Evolutionary conservation across 2,113 vertebrate genomes (phyloP).

Genomic region (Empidonax alnorum): DNA sequence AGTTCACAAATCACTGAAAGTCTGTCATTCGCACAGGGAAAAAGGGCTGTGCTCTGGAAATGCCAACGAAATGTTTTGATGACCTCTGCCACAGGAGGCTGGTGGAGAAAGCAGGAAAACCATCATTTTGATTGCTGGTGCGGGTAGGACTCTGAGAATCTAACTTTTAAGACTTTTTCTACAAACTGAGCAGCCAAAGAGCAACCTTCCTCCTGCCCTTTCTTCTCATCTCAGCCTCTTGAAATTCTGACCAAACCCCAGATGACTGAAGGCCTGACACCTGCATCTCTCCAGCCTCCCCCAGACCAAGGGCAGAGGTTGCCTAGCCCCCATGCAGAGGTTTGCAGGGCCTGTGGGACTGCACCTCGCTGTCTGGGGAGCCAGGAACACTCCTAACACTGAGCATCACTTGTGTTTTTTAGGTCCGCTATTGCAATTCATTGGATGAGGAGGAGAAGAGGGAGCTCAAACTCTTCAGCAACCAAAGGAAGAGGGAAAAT

Average conservation of each 20-base stretch:
- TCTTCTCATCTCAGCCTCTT: not conserved
- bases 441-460: constrained; percentile 97
- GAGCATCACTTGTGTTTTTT: not conserved
- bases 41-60: not conserved
- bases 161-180: not conserved
- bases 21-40: not conserved
- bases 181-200: not conserved
- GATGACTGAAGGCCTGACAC: not conserved
- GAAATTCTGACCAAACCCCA: not conserved
- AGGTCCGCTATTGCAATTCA: constrained; percentile 96
- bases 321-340: not conserved
- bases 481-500: constrained; percentile 94
- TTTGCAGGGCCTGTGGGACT: not conserved
- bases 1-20: not conserved
- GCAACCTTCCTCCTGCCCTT: not conserved
- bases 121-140: not conserved
- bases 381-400: not conserved
- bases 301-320: not conserved
- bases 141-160: not conserved
- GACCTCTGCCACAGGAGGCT: not conserved
- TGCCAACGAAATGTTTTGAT: not conserved
- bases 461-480: constrained; percentile 97
- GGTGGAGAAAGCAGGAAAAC: not conserved
- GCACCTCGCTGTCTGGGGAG: accelerated
- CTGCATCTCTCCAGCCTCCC: not conserved